Percentiles rank a stretch among this genome's conserved stretches.
These are phyloP conservation scores for Chaetodon trifasciatus DNA, from an alignment of 2,797 vertebrate genomes.

Conservation along the genomic window DNA sequence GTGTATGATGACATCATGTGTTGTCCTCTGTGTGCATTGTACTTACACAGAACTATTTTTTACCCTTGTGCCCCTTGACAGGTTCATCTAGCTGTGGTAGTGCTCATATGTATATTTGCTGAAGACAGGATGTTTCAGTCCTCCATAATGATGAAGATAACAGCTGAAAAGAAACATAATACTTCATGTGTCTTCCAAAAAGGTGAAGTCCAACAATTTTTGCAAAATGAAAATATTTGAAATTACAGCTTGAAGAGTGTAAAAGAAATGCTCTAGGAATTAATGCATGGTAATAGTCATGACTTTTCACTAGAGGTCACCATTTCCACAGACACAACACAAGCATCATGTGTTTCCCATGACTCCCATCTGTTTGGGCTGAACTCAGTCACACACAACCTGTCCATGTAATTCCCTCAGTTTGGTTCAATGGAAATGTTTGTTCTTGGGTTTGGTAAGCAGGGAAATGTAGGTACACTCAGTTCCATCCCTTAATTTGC, in stretches of 20 bases:
- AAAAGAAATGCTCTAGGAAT: neutral
- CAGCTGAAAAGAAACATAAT: no score
- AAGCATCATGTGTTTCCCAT: slow-evolving; percentile 32
- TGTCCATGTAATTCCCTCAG: neutral
- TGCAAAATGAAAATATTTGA: neutral
- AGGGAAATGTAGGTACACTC: neutral
- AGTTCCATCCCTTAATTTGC: neutral
- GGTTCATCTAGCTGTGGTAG: neutral
- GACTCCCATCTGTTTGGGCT: slow-evolving; percentile 38
- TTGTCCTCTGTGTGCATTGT: neutral
- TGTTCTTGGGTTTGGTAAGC: slow-evolving; percentile 2
- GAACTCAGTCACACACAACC: slow-evolving; percentile 35
- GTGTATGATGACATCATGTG: no score
- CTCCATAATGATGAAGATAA: neutral
- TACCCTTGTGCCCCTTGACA: neutral
- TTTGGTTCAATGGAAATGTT: neutral
- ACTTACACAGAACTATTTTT: neutral
- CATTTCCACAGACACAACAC: slow-evolving; percentile 20
- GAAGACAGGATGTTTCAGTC: neutral
- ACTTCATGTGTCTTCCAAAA: neutral
- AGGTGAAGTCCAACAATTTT: neutral
- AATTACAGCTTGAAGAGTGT: neutral
- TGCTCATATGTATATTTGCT: neutral
- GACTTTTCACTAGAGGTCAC: slow-evolving; percentile 61
- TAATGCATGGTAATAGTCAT: neutral